Evolutionary conservation across 1,140 invertebrate genomes (phyloP), one percentile per base, ranked within the genome.

Genomic region (Pectinophora gossypiella): DNA sequence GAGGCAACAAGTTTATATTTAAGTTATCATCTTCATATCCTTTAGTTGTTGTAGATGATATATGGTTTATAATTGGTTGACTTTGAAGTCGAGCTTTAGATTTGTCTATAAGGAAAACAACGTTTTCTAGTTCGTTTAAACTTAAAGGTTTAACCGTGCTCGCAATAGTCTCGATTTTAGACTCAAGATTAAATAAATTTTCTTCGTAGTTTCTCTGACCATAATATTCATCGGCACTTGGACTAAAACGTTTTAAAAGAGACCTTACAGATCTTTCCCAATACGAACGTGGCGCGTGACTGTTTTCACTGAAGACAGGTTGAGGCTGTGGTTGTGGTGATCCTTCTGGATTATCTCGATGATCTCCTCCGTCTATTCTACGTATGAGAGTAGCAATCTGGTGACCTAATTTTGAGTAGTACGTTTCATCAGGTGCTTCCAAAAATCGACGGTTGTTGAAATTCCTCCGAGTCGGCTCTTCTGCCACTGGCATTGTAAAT

Each of bases 181-280:
- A 73, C 70, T 85, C 77, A 1, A 85, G 64, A 48, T 76, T 67
- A 38, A 68, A 71, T 23, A 86, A 59, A 23, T 74, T 40, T 15
- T 32, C 45, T 64, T 84, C 80, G 46, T 76, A 77, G 42, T 71
- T 77, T 51, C 62, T 61, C 47, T 68, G 72, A 2, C 69, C 50
- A 40, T 62, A 62, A 22, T 68, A 50, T 58, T 56, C 61, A 35
- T 66, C 69, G 20, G 53, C 55, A 27, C 63, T 56, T 35, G 54
- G 27, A n/a, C 63, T 51, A 19, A 64, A 22, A 19, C 52, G 43
- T 42, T 58, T 68, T 19, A 71, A 48, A 10, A 76, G 78, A 9
- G 82, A 85, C 53, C 82, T 68, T 9, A 76, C 72, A 49, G 67
- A 82, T 54, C 82, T 67, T 47, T 85, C 82, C 82, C 82, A 85